These are phyloP conservation scores for Albula goreensis DNA, from an alignment of 2,113 vertebrate genomes.

Conservation along the genomic window DNA sequence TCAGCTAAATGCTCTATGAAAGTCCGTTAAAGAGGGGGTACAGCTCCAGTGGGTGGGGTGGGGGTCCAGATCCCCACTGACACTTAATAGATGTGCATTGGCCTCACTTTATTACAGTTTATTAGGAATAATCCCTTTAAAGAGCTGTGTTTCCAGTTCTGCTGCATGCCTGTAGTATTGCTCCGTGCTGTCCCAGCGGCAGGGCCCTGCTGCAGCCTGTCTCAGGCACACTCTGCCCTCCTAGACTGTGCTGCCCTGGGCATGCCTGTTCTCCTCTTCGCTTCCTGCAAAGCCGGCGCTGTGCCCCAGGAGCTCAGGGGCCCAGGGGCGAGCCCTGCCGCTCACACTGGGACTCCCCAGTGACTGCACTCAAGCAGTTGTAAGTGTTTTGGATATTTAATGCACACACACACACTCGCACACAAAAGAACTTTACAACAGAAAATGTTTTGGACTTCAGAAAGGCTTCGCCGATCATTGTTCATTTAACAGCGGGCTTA, in stretches of 20 bases:
- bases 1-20: conserved; percentile 37
- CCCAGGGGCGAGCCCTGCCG: neutral
- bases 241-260: neutral
- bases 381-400: neutral
- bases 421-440: too few relatives aligned
- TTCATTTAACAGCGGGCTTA: neutral
- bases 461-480: neutral
- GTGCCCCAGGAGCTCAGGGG: neutral
- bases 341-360: neutral
- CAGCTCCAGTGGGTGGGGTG: neutral
- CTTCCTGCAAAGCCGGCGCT: neutral
- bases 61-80: neutral
- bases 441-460: neutral
- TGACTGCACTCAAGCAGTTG: neutral
- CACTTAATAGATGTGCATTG: neutral
- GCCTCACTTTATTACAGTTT: neutral
- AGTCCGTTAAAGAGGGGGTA: neutral
- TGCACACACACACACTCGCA: too few relatives aligned
- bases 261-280: neutral
- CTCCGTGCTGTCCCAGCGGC: neutral
- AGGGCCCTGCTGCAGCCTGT: neutral
- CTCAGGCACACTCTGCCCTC: neutral
- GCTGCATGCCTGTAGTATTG: neutral
- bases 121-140: neutral
- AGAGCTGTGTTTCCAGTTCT: neutral